These are phyloP conservation scores for Salmo trutta DNA, from an alignment of 2,797 vertebrate species.

Conservation along the genomic window DNA sequence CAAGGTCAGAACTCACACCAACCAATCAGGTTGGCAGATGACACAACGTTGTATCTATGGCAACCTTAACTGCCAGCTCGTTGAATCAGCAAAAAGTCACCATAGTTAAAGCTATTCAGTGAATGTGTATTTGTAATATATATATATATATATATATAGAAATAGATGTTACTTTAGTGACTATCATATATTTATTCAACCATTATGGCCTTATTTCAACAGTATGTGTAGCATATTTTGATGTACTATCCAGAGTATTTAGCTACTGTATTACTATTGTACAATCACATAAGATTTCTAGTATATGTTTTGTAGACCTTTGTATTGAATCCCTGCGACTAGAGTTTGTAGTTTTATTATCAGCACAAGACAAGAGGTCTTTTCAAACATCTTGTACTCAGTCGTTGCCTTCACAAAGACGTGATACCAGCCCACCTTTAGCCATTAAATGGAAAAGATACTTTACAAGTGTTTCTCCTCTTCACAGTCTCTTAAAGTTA, in stretches of 20 bases:
- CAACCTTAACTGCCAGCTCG: constrained; percentile 35
- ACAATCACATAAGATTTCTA: constrained; percentile 12
- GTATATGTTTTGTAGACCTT: constrained; percentile 33
- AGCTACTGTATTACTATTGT: constrained; percentile 40
- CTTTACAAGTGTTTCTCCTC: background rate
- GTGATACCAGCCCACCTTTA: background rate
- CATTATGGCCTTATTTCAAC: constrained; percentile 71
- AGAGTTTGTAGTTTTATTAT: constrained; percentile 54
- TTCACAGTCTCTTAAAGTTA: too few relatives aligned
- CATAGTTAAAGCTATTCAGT: background rate
- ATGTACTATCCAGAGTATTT: constrained; percentile 49
- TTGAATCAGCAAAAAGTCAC: background rate
- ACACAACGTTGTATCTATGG: constrained; percentile 30
- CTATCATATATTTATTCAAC: constrained; percentile 54
- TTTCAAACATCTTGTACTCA: too few relatives aligned
- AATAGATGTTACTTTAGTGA: constrained; percentile 47
- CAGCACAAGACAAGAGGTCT: background rate
- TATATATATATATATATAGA: too few relatives aligned
- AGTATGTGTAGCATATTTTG: constrained; percentile 45
- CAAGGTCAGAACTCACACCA: constrained; percentile 42
- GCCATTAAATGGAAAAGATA: background rate
- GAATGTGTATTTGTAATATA: too few relatives aligned
- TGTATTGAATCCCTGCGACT: constrained; percentile 56
- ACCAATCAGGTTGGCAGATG: constrained; percentile 21
- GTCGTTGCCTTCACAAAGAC: background rate